A percentile compares a stretch with the other conserved stretches of the same genome.
Evolutionary conservation across 2,888 invertebrate species (phyloP).

Genomic region (Papilio demoleus): DNA sequence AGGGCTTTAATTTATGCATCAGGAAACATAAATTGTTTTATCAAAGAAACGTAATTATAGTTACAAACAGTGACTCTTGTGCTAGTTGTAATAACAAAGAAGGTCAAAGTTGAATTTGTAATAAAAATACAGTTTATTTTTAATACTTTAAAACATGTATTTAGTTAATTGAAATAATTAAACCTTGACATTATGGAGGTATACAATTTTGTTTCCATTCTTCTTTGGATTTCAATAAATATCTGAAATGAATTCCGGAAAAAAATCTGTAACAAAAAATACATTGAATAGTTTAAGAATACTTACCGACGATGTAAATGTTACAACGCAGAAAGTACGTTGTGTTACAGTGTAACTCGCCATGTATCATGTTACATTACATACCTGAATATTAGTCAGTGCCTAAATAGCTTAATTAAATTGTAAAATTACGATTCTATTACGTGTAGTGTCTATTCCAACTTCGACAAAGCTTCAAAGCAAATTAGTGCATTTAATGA

Average conservation of each 20-base stretch:
- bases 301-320: too few relatives aligned
- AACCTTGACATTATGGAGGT: not conserved
- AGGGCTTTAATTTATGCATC: not conserved
- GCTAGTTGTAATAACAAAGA: not conserved
- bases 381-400: too few relatives aligned
- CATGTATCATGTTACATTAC: too few relatives aligned
- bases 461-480: too few relatives aligned
- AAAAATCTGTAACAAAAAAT: conserved; percentile 4
- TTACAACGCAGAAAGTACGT: too few relatives aligned
- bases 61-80: not conserved
- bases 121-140: not conserved
- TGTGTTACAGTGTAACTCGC: too few relatives aligned
- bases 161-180: not conserved
- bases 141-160: not conserved
- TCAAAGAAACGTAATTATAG: conserved; percentile 3
- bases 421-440: too few relatives aligned
- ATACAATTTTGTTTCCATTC: not conserved
- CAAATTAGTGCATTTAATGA: too few relatives aligned
- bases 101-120: not conserved
- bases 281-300: not conserved
- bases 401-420: too few relatives aligned
- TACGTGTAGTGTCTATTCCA: too few relatives aligned
- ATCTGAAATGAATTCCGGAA: not conserved
- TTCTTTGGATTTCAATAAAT: not conserved
- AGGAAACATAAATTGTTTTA: not conserved